Base-by-base conservation (phyloP, 1,140 invertebrate species). In the Araneus ventricosus region DNA sequence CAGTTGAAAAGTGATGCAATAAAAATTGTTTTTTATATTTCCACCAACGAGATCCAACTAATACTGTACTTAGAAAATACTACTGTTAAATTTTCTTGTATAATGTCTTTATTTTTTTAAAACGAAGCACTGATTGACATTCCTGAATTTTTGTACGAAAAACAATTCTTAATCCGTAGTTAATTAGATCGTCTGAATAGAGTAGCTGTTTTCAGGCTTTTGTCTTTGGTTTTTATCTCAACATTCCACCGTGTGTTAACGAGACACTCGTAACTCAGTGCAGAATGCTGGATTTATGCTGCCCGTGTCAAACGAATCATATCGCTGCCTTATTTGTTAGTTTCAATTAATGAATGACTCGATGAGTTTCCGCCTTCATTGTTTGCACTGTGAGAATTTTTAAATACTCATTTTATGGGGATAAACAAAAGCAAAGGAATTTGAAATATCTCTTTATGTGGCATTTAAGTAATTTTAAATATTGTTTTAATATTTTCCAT, bases 81-180 rank as follows among this genome's bases (percentile, higher is more conserved):
- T 92, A 93, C 75, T 93, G 91, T 93, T 93, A 93, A 93, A 93
- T 93, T 93, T 93, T 93, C 91, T 87, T 93, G 57, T 93, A 93
- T 61, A 41, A 93, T 93, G 91, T 93, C 91, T 93, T 93, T 93
- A 93, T 93, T 93, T 93, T 93, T 93, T 93, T 93, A 93, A 93
- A 90, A 70, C 41, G 90, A 92, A 80, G 79, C 79, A 84, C 63
- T 92, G 59, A 93, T 93, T 86, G 61, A 93, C 91, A 93, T 93
- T 93, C 91, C 91, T 93, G 70, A 45, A 93, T 75, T 93, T 93
- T 93, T 93, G 82, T 93, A 93, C 91, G 63, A 45, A 91, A 80
- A 61, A 91, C 6, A 37, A 91, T 87, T 93, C 37, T 57, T 57
- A 79, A 39, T 86, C 30, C n/a, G 39, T 61, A 86, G 52, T 37